These are phyloP conservation scores for Lepidocyrtinus sp. DNA, from an alignment of 2,888 invertebrate species.

Conservation along the genomic window DNA sequence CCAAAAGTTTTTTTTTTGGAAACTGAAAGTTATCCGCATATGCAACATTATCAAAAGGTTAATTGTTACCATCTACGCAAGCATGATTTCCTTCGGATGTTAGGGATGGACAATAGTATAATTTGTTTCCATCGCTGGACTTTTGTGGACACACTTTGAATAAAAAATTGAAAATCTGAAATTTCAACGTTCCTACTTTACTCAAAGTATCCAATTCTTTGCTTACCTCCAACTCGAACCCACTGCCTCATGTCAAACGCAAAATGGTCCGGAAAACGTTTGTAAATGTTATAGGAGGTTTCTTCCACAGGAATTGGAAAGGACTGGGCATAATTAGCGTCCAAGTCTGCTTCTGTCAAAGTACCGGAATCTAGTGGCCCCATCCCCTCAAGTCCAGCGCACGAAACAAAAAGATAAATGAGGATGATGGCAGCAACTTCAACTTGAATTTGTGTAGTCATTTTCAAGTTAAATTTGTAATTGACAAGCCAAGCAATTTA, in stretches of 20 bases:
- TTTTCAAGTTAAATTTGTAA: no score
- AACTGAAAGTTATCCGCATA: no score
- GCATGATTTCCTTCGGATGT: constrained; percentile 43
- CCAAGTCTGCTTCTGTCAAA: background rate
- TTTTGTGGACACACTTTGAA: constrained; percentile 63
- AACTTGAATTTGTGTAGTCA: no score
- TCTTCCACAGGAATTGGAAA: constrained; percentile 22
- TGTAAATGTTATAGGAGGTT: constrained; percentile 5
- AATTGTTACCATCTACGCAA: constrained; percentile 60
- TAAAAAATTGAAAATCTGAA: background rate
- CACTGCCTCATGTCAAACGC: constrained; percentile 54
- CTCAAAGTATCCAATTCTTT: background rate
- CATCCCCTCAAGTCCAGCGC: no score
- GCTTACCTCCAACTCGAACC: constrained; percentile 62
- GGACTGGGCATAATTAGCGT: background rate
- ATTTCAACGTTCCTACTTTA: no score
- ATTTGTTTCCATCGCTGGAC: constrained; percentile 56
- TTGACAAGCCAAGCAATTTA: no score
- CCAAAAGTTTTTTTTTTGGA: background rate
- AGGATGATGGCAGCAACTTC: background rate
- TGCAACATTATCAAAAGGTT: background rate
- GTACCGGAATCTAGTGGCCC: no score
- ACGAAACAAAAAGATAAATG: background rate
- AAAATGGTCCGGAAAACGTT: constrained; percentile 58
- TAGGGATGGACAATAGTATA: constrained; percentile 65